These are phyloP conservation scores for Lepidocyrtoides sp. DNA, from an alignment of 2,888 invertebrate genomes.

Conservation along the genomic window DNA sequence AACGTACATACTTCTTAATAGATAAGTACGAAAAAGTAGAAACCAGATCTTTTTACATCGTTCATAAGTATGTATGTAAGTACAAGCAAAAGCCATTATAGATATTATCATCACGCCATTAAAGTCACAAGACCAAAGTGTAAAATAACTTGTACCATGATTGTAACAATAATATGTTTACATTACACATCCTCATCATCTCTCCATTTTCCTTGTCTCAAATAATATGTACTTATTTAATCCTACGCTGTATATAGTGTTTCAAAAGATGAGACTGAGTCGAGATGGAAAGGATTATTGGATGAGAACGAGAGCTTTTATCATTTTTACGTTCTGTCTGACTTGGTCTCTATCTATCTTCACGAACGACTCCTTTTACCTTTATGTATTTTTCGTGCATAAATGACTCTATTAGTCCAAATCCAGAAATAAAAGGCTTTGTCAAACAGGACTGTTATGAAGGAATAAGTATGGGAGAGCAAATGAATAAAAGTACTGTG, in stretches of 20 bases:
- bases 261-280: too few relatives aligned
- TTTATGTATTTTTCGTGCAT: background rate
- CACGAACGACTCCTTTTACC: background rate
- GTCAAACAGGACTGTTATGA: background rate
- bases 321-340: background rate
- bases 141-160: background rate
- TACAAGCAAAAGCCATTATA: too few relatives aligned
- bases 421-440: background rate
- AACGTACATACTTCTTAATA: too few relatives aligned
- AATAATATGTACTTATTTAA: background rate
- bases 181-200: background rate
- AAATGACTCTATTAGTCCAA: constrained; percentile 9
- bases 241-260: too few relatives aligned
- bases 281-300: too few relatives aligned
- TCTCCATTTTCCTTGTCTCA: background rate
- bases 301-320: background rate
- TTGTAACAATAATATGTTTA: background rate
- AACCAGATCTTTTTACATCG: too few relatives aligned
- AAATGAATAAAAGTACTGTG: background rate
- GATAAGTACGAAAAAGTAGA: too few relatives aligned
- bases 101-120: background rate
- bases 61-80: too few relatives aligned
- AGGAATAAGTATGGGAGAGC: background rate
- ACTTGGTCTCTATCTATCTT: background rate
- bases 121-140: background rate